Percentiles rank a stretch among this genome's conserved stretches.
Evolutionary conservation across 2,797 vertebrate genomes (phyloP).

Genomic region (Etheostoma perlongum): DNA sequence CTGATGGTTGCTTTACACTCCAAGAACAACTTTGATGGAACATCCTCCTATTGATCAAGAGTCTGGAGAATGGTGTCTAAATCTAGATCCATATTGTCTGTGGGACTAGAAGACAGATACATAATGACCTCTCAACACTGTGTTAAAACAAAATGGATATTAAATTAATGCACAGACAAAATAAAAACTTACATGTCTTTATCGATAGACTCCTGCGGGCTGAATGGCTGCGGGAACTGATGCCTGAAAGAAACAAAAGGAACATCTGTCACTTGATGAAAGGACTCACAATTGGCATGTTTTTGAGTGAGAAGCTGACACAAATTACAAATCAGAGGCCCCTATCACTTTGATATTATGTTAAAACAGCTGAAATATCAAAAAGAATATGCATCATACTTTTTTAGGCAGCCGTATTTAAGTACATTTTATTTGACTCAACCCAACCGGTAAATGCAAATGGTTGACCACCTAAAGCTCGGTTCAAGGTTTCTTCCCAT

Average conservation of each 20-base stretch:
- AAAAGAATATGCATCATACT: background rate
- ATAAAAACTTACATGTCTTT: constrained; percentile 60
- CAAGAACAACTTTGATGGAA: background rate
- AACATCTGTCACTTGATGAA: constrained; percentile 4
- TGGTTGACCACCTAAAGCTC: no score
- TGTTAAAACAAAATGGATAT: background rate
- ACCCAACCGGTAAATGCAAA: no score
- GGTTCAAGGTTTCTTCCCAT: no score
- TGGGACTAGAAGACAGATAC: constrained; percentile 46
- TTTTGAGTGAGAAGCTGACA: background rate
- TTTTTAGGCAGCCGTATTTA: background rate
- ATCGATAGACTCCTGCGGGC: constrained; percentile 8
- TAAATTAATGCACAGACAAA: constrained; percentile 3
- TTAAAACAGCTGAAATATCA: background rate
- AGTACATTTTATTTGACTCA: background rate
- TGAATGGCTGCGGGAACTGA: constrained; percentile 46
- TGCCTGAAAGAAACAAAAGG: constrained; percentile 37
- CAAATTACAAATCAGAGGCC: background rate
- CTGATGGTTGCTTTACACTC: constrained; percentile 3
- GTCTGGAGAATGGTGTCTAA: constrained; percentile 30
- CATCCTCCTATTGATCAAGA: constrained; percentile 29
- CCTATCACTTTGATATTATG: background rate
- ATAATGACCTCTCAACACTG: background rate
- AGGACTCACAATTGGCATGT: background rate
- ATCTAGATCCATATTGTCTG: constrained; percentile 51